phyloP scores from a whole-genome alignment of 2,797 vertebrate species.

The Dendrocincla fuliginosa region DNA sequence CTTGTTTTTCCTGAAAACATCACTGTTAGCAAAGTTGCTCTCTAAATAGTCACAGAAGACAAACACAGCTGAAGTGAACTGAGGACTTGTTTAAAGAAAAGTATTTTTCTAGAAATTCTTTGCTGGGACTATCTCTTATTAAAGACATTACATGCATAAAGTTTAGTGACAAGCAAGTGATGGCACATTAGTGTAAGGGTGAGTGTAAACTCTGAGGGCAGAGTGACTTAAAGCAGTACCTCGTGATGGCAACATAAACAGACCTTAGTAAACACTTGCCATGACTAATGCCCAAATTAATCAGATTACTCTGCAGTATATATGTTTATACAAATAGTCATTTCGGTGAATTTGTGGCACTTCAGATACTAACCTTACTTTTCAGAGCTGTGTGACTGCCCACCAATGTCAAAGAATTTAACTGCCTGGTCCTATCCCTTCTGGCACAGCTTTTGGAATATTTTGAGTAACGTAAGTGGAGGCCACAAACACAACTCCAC shows the following conservation, averaged over 20 bases:
- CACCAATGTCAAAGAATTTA: neutral
- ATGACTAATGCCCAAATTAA: neutral
- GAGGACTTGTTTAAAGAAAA: neutral
- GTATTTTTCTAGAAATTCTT: neutral
- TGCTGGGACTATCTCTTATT: neutral
- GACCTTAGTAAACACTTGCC: neutral
- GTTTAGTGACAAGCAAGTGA: neutral
- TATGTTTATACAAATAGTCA: neutral
- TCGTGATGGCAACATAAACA: neutral
- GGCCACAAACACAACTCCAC: neutral
- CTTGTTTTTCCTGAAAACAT: neutral
- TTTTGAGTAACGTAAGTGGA: neutral
- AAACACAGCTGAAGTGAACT: neutral
- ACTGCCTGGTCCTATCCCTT: neutral
- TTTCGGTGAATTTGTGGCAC: neutral
- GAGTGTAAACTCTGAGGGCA: neutral
- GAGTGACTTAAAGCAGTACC: neutral
- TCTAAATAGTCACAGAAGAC: neutral
- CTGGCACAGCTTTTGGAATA: neutral
- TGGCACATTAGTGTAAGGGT: neutral
- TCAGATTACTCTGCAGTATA: neutral
- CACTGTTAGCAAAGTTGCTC: neutral
- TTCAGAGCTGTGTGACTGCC: neutral
- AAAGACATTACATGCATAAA: neutral
- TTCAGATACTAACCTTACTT: neutral